Conservation (phyloP, 2,113 vertebrate genomes). For the Oncorhynchus masou region DNA sequence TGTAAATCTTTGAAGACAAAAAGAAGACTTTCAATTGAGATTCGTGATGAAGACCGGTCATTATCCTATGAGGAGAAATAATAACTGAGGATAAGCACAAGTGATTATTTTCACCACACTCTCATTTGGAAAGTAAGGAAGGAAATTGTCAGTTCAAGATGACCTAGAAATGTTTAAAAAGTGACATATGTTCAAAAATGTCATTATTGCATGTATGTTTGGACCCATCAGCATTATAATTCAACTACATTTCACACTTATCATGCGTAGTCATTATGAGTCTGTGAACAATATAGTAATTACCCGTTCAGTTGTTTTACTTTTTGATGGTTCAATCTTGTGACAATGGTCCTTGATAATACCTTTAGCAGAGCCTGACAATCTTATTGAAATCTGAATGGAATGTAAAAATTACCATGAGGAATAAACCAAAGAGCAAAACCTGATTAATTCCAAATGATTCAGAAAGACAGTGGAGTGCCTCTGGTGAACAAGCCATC, state of each 20-base stretch:
- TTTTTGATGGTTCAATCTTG: neutral
- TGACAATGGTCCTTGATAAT: neutral
- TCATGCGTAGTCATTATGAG: no score
- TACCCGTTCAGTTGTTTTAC: neutral
- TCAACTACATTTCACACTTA: no score
- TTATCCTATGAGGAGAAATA: neutral
- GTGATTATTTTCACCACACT: neutral
- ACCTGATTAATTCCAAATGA: neutral
- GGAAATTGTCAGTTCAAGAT: neutral
- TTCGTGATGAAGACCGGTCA: neutral
- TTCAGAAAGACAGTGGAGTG: neutral
- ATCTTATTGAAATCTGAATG: neutral
- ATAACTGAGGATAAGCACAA: neutral
- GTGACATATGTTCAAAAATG: neutral
- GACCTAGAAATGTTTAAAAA: neutral
- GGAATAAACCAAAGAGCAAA: neutral
- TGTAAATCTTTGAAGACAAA: neutral
- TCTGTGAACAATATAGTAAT: neutral
- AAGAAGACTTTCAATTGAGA: neutral
- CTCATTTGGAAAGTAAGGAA: neutral
- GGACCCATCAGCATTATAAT: no score
- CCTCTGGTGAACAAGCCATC: neutral
- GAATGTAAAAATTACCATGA: neutral
- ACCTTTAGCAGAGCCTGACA: neutral
- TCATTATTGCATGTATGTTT: neutral